Conservation (phyloP, 92 coral and sea anemone species). For the Zoanthus sociatus region DNA sequence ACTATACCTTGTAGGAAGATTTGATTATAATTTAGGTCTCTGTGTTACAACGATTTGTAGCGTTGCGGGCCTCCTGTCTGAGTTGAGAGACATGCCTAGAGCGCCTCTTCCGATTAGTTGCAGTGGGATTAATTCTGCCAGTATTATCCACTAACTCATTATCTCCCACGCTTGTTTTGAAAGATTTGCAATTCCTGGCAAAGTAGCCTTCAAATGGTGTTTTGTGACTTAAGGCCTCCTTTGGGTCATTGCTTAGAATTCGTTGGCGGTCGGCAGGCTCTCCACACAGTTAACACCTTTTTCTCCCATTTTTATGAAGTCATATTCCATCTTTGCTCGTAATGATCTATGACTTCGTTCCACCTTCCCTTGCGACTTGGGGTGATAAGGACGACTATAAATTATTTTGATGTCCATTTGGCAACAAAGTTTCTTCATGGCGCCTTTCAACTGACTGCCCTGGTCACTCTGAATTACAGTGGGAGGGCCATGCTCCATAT, state of each 20-base stretch:
- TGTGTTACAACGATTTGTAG: constrained; percentile 20
- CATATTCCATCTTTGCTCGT: constrained; percentile 62
- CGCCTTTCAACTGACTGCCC: neutral
- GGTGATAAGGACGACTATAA: neutral
- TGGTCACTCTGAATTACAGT: neutral
- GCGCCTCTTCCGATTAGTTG: constrained; percentile 29
- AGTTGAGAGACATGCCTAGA: constrained; percentile 2
- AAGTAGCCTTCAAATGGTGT: constrained; percentile 41
- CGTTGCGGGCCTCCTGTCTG: constrained; percentile 27
- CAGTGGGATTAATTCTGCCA: constrained; percentile 11
- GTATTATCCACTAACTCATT: neutral
- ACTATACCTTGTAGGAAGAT: constrained; percentile 21
- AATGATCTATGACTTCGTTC: constrained; percentile 43
- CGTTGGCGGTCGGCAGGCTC: constrained; percentile 31
- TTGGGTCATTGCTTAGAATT: constrained; percentile 52
- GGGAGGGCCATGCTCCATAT: constrained; percentile 6
- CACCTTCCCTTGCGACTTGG: constrained; percentile 7
- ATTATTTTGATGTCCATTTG: neutral
- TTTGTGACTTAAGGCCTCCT: constrained; percentile 57
- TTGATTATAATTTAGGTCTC: constrained; percentile 16
- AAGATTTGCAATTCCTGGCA: neutral
- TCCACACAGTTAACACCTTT: constrained; percentile 63
- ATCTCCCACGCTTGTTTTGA: constrained; percentile 4
- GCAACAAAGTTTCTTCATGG: neutral
- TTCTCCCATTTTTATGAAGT: constrained; percentile 51